Percentiles rank a stretch among this genome's conserved stretches.
Conservation (phyloP, 1,140 invertebrate species). For the Nephotettix cincticeps region DNA sequence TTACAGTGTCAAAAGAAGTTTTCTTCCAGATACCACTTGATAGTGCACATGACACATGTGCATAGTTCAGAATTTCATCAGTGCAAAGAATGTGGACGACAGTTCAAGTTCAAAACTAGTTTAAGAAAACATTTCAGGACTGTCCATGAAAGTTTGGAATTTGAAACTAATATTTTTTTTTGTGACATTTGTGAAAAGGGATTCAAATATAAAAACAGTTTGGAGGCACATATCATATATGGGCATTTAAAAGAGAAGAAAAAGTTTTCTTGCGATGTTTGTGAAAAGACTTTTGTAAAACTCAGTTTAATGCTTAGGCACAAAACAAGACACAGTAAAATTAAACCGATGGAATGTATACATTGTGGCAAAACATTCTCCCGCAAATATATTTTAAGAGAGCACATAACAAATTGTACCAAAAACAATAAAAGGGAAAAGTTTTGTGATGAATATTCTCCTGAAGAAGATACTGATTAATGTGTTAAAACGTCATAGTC, state of each 20-base stretch:
- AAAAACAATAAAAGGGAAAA: neutral
- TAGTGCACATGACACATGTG: neutral
- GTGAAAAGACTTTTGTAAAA: neutral
- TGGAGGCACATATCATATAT: neutral
- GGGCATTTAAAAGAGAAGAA: constrained; percentile 1
- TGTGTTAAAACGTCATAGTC: no score
- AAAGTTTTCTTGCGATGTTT: neutral
- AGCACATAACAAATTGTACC: neutral
- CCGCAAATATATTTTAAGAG: neutral
- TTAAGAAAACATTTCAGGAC: neutral
- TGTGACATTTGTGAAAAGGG: neutral
- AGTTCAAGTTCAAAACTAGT: neutral
- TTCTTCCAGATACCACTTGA: neutral
- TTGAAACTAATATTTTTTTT: neutral
- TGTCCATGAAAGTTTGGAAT: neutral
- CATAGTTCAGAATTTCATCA: neutral
- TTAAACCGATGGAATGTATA: neutral
- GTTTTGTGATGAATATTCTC: no score
- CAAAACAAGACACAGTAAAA: neutral
- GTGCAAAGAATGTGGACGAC: neutral
- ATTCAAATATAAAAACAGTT: constrained; percentile 7
- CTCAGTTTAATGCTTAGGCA: neutral
- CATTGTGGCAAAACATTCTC: neutral
- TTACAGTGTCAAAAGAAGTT: neutral
- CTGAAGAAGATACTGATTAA: no score